Conservation (phyloP, 2,113 vertebrate genomes). For the Prolemur simus region DNA sequence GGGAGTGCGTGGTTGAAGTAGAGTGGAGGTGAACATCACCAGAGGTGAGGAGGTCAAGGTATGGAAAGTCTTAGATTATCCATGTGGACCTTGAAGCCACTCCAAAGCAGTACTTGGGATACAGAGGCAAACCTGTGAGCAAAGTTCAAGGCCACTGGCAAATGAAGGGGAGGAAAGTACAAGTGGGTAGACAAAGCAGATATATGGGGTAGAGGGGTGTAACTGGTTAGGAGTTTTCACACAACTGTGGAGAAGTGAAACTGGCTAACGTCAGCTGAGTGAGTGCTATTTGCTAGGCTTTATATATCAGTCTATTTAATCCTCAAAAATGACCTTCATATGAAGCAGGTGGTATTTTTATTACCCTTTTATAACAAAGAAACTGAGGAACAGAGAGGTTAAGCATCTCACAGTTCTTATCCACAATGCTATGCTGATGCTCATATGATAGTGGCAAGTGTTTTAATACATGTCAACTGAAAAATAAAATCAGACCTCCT, state of each 20-base stretch:
- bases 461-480: not conserved
- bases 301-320: not conserved
- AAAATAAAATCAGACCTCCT: not conserved
- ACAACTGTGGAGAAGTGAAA: not conserved
- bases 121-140: not conserved
- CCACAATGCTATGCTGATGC: not conserved
- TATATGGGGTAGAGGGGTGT: not conserved
- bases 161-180: not conserved
- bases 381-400: not conserved
- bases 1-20: not conserved
- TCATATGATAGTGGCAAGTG: not conserved
- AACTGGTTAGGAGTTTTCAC: not conserved
- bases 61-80: not conserved
- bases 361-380: not conserved
- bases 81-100: not conserved
- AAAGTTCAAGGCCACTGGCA: not conserved
- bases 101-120: not conserved
- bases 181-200: not conserved
- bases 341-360: not conserved
- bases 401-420: not conserved
- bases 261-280: not conserved
- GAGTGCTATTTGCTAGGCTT: not conserved
- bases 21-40: not conserved
- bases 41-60: not conserved
- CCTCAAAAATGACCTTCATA: not conserved